These are phyloP conservation scores for Cottoperca gobio DNA, from an alignment of 2,797 vertebrate species.

Conservation along the genomic window DNA sequence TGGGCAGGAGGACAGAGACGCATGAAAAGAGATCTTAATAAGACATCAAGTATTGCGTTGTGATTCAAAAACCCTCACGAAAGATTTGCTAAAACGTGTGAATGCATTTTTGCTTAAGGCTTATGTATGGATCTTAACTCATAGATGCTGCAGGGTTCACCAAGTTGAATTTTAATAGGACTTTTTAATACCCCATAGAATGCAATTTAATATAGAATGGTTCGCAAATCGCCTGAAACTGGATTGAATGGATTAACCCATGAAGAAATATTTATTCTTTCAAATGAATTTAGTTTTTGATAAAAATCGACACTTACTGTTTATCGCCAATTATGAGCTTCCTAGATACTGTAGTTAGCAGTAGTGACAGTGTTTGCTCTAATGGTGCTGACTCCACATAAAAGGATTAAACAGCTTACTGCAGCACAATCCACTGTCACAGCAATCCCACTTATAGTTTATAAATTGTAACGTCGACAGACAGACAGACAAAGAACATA, in stretches of 20 bases:
- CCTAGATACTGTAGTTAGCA: no score
- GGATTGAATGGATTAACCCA: background rate
- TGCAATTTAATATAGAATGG: background rate
- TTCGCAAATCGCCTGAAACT: background rate
- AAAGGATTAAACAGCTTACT: no score
- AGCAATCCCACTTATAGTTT: no score
- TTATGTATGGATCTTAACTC: background rate
- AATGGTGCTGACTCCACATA: no score
- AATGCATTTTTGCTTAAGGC: background rate
- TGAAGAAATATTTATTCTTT: background rate
- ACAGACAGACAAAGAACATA: no score
- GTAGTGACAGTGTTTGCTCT: no score
- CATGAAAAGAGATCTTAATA: slow-evolving; percentile 11
- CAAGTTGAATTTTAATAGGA: background rate
- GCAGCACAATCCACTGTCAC: no score
- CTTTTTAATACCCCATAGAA: background rate
- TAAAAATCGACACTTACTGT: no score
- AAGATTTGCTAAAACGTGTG: background rate
- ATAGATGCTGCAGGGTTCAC: background rate
- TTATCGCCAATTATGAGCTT: no score
- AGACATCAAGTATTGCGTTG: background rate
- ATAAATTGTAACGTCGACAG: no score
- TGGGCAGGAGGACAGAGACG: slow-evolving; percentile 11
- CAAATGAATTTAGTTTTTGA: no score
- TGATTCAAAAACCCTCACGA: background rate